Evolutionary conservation across 2,113 vertebrate genomes (phyloP).

Genomic region (Upupa epops): DNA sequence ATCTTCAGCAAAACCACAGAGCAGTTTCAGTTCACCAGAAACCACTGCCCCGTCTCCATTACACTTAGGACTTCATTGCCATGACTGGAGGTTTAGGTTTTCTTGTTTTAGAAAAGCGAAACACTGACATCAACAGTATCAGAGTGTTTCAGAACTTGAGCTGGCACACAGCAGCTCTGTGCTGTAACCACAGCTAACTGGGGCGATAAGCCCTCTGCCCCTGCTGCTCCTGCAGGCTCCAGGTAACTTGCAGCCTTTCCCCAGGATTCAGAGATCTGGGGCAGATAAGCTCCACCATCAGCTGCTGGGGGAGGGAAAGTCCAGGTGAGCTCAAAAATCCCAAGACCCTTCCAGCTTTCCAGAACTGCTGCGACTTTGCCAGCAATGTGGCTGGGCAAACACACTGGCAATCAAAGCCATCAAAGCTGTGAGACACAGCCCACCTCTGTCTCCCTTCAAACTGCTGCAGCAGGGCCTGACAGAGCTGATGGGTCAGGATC

Average conservation of each 20-base stretch:
- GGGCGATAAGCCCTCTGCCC: not conserved
- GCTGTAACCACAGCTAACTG: not conserved
- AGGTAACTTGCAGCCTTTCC: accelerated
- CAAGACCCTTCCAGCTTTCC: not conserved
- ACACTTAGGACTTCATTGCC: not conserved
- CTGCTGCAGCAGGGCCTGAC: not conserved
- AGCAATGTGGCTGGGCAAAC: not conserved
- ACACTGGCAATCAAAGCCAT: not conserved
- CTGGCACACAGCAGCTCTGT: not conserved
- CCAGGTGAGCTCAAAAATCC: not conserved
- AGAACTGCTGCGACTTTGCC: not conserved
- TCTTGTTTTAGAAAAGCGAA: not conserved
- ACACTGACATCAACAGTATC: not conserved
- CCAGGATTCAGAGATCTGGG: not conserved
- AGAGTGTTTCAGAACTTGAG: not conserved
- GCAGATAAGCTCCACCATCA: not conserved
- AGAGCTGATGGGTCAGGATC: not conserved
- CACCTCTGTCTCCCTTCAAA: not conserved
- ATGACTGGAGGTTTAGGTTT: not conserved
- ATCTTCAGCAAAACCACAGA: not conserved
- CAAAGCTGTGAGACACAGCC: not conserved
- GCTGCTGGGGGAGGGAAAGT: not conserved
- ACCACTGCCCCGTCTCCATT: not conserved
- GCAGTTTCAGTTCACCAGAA: not conserved
- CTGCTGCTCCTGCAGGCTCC: not conserved